Base-by-base conservation (phyloP, 2,888 invertebrate species). In the Amblyteles armatorius region DNA sequence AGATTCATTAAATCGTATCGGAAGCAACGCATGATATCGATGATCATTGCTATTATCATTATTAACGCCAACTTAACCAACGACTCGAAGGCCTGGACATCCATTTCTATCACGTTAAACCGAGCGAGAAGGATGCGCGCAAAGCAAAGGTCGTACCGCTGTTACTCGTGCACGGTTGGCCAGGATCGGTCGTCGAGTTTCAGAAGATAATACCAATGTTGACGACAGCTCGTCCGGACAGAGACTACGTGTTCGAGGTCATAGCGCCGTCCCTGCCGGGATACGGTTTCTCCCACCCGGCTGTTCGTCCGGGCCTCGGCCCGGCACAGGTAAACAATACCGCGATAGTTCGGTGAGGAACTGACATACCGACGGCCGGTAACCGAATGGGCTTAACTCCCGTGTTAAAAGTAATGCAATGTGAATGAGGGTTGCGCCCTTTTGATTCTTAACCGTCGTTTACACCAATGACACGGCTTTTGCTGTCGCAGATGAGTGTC, bases 101-200 rank as follows among this genome's bases (percentile, higher is more conserved):
- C 79, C 98, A 98, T 93, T 98, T 96, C 92, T 94, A 97, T 73
- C 97, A 96, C 90, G 95, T 95, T 0, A 96, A 96, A 89, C 96
- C 97, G 0, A 90, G 93, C 33, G 82, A 90, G 78, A 65, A 93
- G 84, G 84, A 92, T 26, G 94, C 84, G 0, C 90, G 91, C 87
- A 94, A 94, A 60, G n/a, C 94, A 50, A 94, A 94, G 88, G 94
- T 96, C 2, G 88, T 96, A 0, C 97, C 98, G 0, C 87, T 98
- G 11, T 92, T 98, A 3, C 80, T 98, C 67, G 92, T 97, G 19
- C 98, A 98, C 88, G 98, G 98, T 26, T 98, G 98, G 98, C 98
- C 98, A 0, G 97, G 98, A 2, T 97, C 97, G 0, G 93, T 98
- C 1, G 95, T 96, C 4, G 98, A 98, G 93, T 98, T 97, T 93